Evolutionary conservation across 2,113 vertebrate species (phyloP).

Genomic region (Bothrops jararaca): DNA sequence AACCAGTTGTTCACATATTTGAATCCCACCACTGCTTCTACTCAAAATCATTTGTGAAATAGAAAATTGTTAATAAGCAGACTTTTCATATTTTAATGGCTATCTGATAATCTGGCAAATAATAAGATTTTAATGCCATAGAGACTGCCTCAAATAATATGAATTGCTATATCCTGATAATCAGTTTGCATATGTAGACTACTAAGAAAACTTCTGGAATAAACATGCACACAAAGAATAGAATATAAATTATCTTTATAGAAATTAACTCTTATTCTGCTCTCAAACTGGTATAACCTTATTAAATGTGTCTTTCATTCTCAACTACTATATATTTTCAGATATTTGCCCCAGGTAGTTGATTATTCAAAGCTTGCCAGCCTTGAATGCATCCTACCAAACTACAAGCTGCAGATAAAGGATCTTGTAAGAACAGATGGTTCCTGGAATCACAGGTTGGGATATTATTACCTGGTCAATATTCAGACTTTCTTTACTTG

Average conservation of each 20-base stretch:
- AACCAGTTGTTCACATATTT: too few species aligned
- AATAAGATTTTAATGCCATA: neutral
- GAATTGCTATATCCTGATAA: neutral
- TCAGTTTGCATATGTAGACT: neutral
- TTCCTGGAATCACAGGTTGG: neutral
- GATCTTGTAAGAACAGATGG: neutral
- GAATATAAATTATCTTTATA: neutral
- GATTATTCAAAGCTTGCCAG: neutral
- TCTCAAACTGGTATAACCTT: neutral
- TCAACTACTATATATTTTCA: neutral
- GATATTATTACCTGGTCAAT: neutral
- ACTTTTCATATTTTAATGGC: neutral
- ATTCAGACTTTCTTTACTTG: neutral
- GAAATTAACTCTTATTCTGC: neutral
- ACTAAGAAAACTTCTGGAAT: neutral
- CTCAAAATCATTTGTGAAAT: neutral
- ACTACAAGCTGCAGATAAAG: neutral
- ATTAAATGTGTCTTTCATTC: neutral
- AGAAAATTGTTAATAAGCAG: neutral
- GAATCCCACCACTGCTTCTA: neutral
- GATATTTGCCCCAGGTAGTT: neutral
- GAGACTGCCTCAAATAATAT: neutral
- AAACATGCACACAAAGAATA: neutral
- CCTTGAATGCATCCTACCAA: neutral
- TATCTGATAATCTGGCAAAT: neutral